Evolutionary conservation across 2,113 vertebrate species (phyloP), one percentile per base, ranked within the genome.

Genomic region (Smithornis capensis): DNA sequence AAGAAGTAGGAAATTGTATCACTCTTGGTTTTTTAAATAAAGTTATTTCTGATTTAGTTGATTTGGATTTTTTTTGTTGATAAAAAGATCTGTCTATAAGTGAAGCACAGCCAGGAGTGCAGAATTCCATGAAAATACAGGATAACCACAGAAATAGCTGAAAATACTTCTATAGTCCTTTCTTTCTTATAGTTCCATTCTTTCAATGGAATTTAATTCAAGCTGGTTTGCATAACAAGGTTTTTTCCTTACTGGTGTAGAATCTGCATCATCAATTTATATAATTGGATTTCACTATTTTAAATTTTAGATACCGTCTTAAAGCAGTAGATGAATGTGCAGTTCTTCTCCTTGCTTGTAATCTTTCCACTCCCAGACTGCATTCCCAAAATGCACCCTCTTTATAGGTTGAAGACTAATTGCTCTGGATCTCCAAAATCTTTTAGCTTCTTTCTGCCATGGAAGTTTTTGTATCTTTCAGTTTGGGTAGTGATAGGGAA

Each of bases 11-110:
- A 82, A 73, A 57, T 35, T 45, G 9, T 68, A 69, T 82, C 47
- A 52, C 18, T 12, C 27, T 62, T 75, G 91, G 96, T 96, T 76
- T 83, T 91, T 85, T 67, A 57, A 92, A 90, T 87, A 83, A 70
- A 80, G 27, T 45, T 67, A 1, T 83, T 69, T 77, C 42, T 81
- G 23, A 70, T 90, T 86, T 70, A 56, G 25, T 59, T 69, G 21
- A 11, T 7, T 94, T 91, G 16, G 16, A n/a, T 77, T 40, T 44
- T 44, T 65, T 49, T 84, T 73, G 6, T 89, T 93, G 53, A 29
- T 69, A 56, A 63, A 86, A 90, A 70, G 31, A 38, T 47, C 13
- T 84, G 53, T 4, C 22, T 79, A 4, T 59, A 80, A 74, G 31
- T 35, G 44, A 80, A 83, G 29, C 42, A 71, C 11, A 59, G 29